Conservation (phyloP, 1,140 invertebrate species). For the Pseudomyrmex sp. region DNA sequence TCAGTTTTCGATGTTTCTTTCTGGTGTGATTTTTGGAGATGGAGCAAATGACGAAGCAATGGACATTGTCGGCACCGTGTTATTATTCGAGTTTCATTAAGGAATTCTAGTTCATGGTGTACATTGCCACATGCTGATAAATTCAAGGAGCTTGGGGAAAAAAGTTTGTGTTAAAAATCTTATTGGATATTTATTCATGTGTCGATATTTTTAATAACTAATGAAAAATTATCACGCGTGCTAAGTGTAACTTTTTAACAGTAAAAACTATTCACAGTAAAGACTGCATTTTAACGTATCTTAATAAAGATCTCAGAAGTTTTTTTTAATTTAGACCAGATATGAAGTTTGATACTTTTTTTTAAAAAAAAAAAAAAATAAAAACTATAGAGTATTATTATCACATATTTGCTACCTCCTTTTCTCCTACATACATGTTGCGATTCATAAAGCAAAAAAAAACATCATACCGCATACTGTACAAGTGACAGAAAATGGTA, state of each 20-base stretch:
- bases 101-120: slow-evolving; percentile 40
- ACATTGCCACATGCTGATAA: slow-evolving; percentile 26
- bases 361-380: slow-evolving; percentile 1
- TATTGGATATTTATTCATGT: slow-evolving; percentile 51
- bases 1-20: slow-evolving; percentile 16
- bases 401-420: slow-evolving; percentile 62
- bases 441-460: slow-evolving; percentile 55
- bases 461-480: slow-evolving; percentile 56
- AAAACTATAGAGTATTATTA: slow-evolving; percentile 45
- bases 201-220: slow-evolving; percentile 47
- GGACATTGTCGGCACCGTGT: slow-evolving; percentile 21
- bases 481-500: slow-evolving; percentile 55
- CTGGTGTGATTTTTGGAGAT: slow-evolving; percentile 58
- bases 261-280: slow-evolving; percentile 26
- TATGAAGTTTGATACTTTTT: slow-evolving; percentile 46
- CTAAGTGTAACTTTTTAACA: slow-evolving; percentile 43
- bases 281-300: slow-evolving; percentile 14
- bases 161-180: slow-evolving; percentile 56
- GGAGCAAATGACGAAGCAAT: slow-evolving; percentile 44
- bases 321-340: slow-evolving; percentile 51
- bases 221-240: slow-evolving; percentile 30
- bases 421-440: slow-evolving; percentile 51
- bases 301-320: slow-evolving; percentile 44
- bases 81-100: slow-evolving; percentile 39
- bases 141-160: slow-evolving; percentile 23